These are phyloP conservation scores for Drosophila mettleri DNA, from an alignment of 2,888 invertebrate species.

Conservation along the genomic window DNA sequence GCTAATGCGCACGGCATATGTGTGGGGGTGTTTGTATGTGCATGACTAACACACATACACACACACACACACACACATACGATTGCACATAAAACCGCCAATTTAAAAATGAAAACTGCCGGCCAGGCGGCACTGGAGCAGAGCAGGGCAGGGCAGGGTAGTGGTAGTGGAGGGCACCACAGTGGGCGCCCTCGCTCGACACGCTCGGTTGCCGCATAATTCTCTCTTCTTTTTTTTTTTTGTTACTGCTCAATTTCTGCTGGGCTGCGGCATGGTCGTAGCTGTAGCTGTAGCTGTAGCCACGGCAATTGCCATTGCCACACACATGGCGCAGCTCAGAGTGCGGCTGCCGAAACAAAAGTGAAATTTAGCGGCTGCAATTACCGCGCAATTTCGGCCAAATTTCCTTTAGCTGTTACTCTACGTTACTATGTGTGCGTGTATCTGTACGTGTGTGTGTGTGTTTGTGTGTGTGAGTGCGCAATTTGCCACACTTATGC, in stretches of 20 bases:
- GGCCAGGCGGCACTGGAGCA: conserved; percentile 48
- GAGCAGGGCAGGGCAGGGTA: not conserved
- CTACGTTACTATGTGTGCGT: conserved; percentile 8
- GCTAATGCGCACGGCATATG: conserved; percentile 62
- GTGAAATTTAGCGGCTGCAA: conserved; percentile 81
- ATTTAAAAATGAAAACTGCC: conserved; percentile 80
- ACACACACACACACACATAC: conserved; percentile 34
- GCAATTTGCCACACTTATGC: conserved; percentile 78
- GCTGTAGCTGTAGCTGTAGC: conserved; percentile 6
- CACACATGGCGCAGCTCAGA: conserved; percentile 37
- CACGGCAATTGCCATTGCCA: conserved; percentile 37
- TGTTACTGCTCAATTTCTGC: conserved; percentile 75
- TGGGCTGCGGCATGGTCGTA: conserved; percentile 17
- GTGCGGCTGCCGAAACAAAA: conserved; percentile 59
- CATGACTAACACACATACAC: conserved; percentile 34
- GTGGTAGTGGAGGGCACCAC: conserved; percentile 3
- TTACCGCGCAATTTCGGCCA: conserved; percentile 77
- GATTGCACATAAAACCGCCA: conserved; percentile 81
- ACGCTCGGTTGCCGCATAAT: conserved; percentile 70
- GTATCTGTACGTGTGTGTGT: conserved; percentile 39
- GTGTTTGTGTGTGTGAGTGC: conserved; percentile 26
- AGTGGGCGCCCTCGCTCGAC: conserved; percentile 29
- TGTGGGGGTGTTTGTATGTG: conserved; percentile 5
- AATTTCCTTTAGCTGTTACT: conserved; percentile 62
- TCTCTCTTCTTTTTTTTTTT: conserved; percentile 44